phyloP scores from a whole-genome alignment of 2,888 invertebrate genomes.

The Plagodis dolabraria region DNA sequence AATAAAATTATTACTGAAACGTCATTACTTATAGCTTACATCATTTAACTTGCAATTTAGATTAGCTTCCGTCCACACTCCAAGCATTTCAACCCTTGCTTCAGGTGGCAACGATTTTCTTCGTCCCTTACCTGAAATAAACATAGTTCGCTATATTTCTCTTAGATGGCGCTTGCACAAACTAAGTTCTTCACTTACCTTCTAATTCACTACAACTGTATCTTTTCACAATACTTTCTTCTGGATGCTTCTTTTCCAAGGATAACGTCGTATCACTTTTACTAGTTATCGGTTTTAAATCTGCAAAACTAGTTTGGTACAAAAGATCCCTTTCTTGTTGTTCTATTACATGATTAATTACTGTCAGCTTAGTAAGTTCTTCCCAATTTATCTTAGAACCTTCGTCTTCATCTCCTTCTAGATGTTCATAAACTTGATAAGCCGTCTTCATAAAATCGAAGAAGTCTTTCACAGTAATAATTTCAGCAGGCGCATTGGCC shows the following conservation, averaged over 20 bases:
- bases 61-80: constrained; percentile 80
- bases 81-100: constrained; percentile 76
- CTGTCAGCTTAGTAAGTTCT: constrained; percentile 77
- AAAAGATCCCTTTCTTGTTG: constrained; percentile 77
- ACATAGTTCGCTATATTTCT: neutral
- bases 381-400: constrained; percentile 80
- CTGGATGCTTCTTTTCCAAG: constrained; percentile 57
- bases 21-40: constrained; percentile 52
- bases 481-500: constrained; percentile 74
- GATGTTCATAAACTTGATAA: constrained; percentile 86
- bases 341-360: constrained; percentile 77
- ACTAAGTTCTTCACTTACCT: constrained; percentile 46
- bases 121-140: constrained; percentile 54
- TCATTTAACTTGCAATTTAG: constrained; percentile 81
- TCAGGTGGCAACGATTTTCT: constrained; percentile 61
- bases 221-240: constrained; percentile 61
- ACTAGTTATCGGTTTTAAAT: constrained; percentile 64
- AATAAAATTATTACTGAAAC: too few relatives aligned
- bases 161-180: constrained; percentile 42
- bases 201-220: constrained; percentile 75
- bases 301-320: constrained; percentile 58
- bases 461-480: constrained; percentile 88
- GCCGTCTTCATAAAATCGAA: constrained; percentile 90
- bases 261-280: constrained; percentile 67
- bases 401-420: constrained; percentile 74